Base-by-base conservation (phyloP, 1,140 invertebrate species). In the Neotoxoptera formosana region DNA sequence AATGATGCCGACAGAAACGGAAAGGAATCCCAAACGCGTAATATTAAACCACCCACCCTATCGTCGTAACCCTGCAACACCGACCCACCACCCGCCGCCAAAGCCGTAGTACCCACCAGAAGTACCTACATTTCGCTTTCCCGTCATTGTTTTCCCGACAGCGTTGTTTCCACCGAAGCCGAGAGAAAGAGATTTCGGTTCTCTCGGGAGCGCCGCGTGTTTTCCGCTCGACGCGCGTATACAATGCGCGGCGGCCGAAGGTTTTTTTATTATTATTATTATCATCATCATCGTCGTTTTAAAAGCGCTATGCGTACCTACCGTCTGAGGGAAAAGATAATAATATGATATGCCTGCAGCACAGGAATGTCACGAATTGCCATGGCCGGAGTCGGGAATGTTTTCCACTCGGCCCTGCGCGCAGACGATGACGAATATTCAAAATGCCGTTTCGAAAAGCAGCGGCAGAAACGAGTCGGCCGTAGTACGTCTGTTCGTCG, bases 251-350 rank as follows among this genome's bases (percentile, higher is more conserved):
- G n/a, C 87, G 2, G 47, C 87, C 7, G 34, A 53, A n/a, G 86
- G 86, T 87, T 87, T 87, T 51, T 48, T 87, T 67, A 76, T 76
- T 76, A 76, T 76, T n/a, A 67, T n/a, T n/a, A 67, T 60, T n/a
- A 67, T n/a, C 14, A n/a, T 67, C n/a, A 76, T n/a, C 60, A 14
- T 67, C 60, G 9, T 67, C 60, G 30, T 76, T 76, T 41, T 23
- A 45, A 84, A 48, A 21, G 14, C 47, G 47, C 30, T 87, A 25
- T 84, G 41, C 23, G 21, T 45, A 84, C 83, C 9, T 34, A 17
- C 30, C 60, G 60, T 76, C 60, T 17, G 14, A 76, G n/a, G n/a
- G 45, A 25, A 86, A 47, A 86, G 25, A 45, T 41, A 76, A 76
- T 76, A 41, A 84, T 41, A 84, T 84, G 83, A 84, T 84, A 84